These are phyloP conservation scores for Cephus spinipes DNA, from an alignment of 2,888 invertebrate species.

Conservation along the genomic window DNA sequence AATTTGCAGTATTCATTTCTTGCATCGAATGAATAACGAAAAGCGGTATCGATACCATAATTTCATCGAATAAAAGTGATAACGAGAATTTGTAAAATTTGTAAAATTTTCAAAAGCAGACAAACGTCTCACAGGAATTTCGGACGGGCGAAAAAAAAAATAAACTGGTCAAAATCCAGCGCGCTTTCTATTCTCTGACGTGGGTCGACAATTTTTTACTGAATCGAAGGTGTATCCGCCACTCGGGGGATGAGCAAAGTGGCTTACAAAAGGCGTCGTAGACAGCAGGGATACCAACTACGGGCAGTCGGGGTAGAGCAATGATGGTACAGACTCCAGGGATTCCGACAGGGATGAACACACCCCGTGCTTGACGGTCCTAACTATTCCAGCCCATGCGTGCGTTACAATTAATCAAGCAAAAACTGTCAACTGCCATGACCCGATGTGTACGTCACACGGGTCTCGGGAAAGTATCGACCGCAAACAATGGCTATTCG, in stretches of 20 bases:
- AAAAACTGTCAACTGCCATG: conserved; percentile 55
- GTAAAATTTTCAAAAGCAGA: not conserved
- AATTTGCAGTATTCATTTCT: not conserved
- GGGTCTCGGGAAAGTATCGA: conserved; percentile 47
- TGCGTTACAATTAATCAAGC: conserved; percentile 53
- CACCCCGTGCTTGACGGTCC: not conserved
- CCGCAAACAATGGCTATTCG: conserved; percentile 44
- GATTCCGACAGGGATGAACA: not conserved
- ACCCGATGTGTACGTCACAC: conserved; percentile 38
- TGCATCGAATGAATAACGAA: not conserved
- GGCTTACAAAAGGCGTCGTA: not conserved
- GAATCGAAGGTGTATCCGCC: not conserved
- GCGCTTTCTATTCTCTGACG: not conserved
- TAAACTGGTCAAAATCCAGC: not conserved
- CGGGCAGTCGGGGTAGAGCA: not conserved
- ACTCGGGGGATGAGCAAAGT: not conserved
- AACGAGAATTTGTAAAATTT: not conserved
- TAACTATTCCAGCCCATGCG: conserved; percentile 12
- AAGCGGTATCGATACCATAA: not conserved
- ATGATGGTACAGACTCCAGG: not conserved
- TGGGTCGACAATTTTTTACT: not conserved
- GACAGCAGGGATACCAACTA: not conserved
- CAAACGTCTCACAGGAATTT: not conserved
- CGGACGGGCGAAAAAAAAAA: not conserved
- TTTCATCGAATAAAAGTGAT: not conserved